Evolutionary conservation across 92 coral and sea anemone species (phyloP), one percentile per base, ranked within the genome.

Genomic region (Desmophyllum pertusum): DNA sequence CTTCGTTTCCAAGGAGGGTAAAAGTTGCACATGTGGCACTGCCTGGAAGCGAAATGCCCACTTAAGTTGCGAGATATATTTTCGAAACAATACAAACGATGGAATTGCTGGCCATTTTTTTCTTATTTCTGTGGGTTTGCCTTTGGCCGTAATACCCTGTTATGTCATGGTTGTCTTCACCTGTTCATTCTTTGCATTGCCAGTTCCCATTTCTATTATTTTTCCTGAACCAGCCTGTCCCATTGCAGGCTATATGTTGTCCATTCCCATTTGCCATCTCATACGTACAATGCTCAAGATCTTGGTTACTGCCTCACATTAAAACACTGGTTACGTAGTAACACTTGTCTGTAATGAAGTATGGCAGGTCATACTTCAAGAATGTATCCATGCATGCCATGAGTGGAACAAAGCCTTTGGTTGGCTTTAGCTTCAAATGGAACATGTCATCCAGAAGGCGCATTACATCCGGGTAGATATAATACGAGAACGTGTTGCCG

Each of bases 11-110:
- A 30, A 77, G 25, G 81, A 77, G 42, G 69, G 81, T 14, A 77
- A 11, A 6, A 77, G 81, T 36, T 77, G 81, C 17, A 77, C 81
- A 31, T 9, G 81, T 66, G n/a, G 40, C 70, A 50, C 81, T 77
- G 3, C 81, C 81, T 31, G 81, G 81, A 14, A 55, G 67, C 41
- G 70, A 40, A 48, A 77, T n/a, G n/a, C n/a, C n/a, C 81, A n/a
- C n/a, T n/a, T n/a, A n/a, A n/a, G n/a, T n/a, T n/a, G n/a, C n/a
- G n/a, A n/a, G n/a, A n/a, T n/a, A n/a, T n/a, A n/a, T n/a, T n/a
- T n/a, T n/a, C n/a, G n/a, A n/a, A n/a, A n/a, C n/a, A n/a, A n/a
- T n/a, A n/a, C n/a, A n/a, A n/a, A n/a, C n/a, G n/a, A n/a, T n/a
- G n/a, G n/a, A n/a, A n/a, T n/a, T n/a, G n/a, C n/a, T n/a, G n/a